Evolutionary conservation across 2,797 vertebrate species (phyloP).

Genomic region (Sparidentex hasta): DNA sequence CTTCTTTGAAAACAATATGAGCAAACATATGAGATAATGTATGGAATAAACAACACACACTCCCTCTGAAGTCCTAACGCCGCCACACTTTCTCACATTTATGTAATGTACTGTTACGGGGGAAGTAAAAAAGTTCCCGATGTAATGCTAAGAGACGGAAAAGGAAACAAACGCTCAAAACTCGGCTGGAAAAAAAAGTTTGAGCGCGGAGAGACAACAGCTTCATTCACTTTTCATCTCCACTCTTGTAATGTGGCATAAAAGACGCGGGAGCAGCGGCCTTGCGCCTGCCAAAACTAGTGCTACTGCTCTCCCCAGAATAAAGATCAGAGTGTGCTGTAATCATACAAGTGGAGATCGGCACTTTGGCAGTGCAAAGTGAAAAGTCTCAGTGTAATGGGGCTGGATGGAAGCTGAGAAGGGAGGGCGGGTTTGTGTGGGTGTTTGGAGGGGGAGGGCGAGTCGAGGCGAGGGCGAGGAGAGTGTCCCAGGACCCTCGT

Average conservation of each 20-base stretch:
- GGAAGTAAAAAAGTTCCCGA: constrained; percentile 23
- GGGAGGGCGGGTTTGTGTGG: constrained; percentile 18
- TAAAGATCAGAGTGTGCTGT: constrained; percentile 69
- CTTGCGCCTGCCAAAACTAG: constrained; percentile 41
- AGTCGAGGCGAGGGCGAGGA: neutral
- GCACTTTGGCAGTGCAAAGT: constrained; percentile 55
- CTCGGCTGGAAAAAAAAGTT: constrained; percentile 47
- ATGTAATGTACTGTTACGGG: neutral
- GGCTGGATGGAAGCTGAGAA: constrained; percentile 41
- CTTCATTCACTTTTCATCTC: constrained; percentile 51
- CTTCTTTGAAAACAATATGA: constrained; percentile 19
- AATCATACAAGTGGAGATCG: constrained; percentile 59
- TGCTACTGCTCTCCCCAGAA: constrained; percentile 48
- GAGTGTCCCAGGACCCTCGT: constrained; percentile 71
- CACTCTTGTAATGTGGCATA: constrained; percentile 37
- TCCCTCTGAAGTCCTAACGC: constrained; percentile 12
- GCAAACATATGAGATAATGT: constrained; percentile 53
- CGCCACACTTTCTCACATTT: neutral
- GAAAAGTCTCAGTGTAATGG: constrained; percentile 49
- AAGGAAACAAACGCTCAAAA: constrained; percentile 35
- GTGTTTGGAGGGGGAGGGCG: constrained; percentile 19
- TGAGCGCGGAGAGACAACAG: constrained; percentile 47
- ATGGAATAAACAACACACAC: constrained; percentile 50
- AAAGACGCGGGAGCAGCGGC: constrained; percentile 58
- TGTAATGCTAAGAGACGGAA: constrained; percentile 42